Percentiles rank a stretch among this genome's conserved stretches.
Evolutionary conservation across 2,888 invertebrate species (phyloP).

Genomic region (Chloroclystis v-ata): DNA sequence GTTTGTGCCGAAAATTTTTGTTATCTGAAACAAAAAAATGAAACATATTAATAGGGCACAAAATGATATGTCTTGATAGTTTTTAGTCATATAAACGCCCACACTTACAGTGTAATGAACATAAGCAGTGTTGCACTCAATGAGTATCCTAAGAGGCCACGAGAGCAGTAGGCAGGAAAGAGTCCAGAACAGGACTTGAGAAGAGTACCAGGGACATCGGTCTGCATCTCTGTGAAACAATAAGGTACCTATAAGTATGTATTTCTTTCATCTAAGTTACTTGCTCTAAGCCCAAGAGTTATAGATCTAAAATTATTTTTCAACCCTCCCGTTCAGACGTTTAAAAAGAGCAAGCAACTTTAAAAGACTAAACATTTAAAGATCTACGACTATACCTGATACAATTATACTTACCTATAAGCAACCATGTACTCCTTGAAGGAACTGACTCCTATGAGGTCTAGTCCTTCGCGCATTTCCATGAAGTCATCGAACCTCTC

Average conservation of each 20-base stretch:
- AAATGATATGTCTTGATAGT: too few species aligned
- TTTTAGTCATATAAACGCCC: too few species aligned
- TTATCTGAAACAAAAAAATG: slow-evolving; percentile 76
- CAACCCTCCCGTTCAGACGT: too few species aligned
- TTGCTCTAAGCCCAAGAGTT: too few species aligned
- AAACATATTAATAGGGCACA: too few species aligned
- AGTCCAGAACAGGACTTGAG: slow-evolving; percentile 85
- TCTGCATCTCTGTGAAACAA: slow-evolving; percentile 62
- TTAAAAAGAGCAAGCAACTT: too few species aligned
- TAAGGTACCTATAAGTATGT: too few species aligned
- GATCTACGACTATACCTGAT: too few species aligned
- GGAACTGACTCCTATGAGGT: slow-evolving; percentile 81
- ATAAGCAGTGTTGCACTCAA: slow-evolving; percentile 89
- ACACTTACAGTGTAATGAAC: slow-evolving; percentile 86
- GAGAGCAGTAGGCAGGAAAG: slow-evolving; percentile 84
- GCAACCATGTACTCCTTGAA: slow-evolving; percentile 78
- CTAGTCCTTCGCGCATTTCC: slow-evolving; percentile 90
- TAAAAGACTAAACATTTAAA: too few species aligned
- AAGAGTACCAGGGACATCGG: slow-evolving; percentile 81
- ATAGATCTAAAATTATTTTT: too few species aligned
- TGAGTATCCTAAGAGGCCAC: slow-evolving; percentile 89
- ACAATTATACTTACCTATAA: slow-evolving; percentile 53
- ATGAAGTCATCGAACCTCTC: slow-evolving; percentile 90
- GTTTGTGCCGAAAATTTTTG: slow-evolving; percentile 87
- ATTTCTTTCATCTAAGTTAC: too few species aligned